Base-by-base conservation (phyloP, 2,113 vertebrate species). In the Archocentrus centrarchus region DNA sequence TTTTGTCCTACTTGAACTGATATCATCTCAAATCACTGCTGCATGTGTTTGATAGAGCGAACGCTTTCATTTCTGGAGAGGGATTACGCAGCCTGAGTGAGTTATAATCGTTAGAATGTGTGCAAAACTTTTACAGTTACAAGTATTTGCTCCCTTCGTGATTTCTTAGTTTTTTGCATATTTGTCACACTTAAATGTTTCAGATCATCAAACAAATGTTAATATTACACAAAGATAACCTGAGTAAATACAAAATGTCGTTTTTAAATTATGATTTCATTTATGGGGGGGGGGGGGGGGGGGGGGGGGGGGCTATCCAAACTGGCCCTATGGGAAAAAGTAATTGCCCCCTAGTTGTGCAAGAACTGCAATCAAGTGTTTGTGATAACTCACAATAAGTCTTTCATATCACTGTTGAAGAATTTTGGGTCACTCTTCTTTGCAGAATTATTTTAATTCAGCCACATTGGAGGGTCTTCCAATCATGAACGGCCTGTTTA, bases 1-100 rank as follows among this genome's bases (percentile, higher is more conserved):
- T 91, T 86, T 82, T 89, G 90, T 93, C 80, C 84, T 75, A 76
- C 85, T 90, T 59, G 81, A 79, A 35, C 64, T 80, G 89, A 93
- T 89, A 91, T 86, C 88, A 85, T 90, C 75, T 93, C 39, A 60
- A 77, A 89, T 88, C 88, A 80, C 77, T 53, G 62, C 61, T 60
- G 79, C 62, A 1, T 77, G 53, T 30, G 62, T 89, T 86, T 85
- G 89, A 90, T 81, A 70, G 47, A 66, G 55, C 39, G 59, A 39
- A 55, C 22, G 80, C 75, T 82, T 81, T 89, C 75, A 64, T 92
- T 88, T 82, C 44, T 60, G 44, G 62, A 32, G 17, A 2, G 17
- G 17, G 27, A 18, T 70, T 20, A 53, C 0, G 18, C 47, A 73
- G 47, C 68, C 68, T 55, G 47, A 77, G 75, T 1, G 7, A 60